Evolutionary conservation across 2,888 invertebrate genomes (phyloP), one percentile per base, ranked within the genome.

Genomic region (Tenthredo livida): DNA sequence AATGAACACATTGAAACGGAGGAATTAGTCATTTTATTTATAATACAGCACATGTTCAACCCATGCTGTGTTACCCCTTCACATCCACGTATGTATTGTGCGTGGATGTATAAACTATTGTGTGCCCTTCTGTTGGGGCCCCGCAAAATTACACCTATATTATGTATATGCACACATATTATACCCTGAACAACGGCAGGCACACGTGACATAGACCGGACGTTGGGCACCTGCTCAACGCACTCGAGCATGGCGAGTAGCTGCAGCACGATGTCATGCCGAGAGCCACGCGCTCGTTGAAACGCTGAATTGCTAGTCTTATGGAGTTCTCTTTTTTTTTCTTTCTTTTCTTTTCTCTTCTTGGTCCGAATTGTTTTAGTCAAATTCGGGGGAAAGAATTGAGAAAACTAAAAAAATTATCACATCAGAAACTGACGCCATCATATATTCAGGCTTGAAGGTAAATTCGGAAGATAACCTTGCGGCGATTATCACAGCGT

Each of bases 161-260:
- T 72, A 50, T 33, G 47, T 47, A 50, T 40, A 58, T 21, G 6
- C 12, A 29, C 7, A n/a, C 6, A 72, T 21, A 61, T 58, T 33
- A 1, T 37, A 40, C 33, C 9, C 21, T 15, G 61, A 80, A 58
- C 80, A 80, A 21, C 61, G 50, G 50, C 33, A n/a, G 50, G 33
- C 50, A 77, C 77, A 77, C 77, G 77, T 77, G 77, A 54, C 77
- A 33, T 29, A 9, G n/a, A 58, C 80, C 61, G 80, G 61, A 80
- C 37, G 58, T 80, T 21, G 80, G 80, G 80, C 80, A 80, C 80
- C 80, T 80, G 80, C 61, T 61, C 61, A 61, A 80, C n/a, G 80
- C 80, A 80, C 61, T 80, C 80, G 61, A 80, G 21, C 80, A 80
- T 80, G 47, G 17, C 80, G 58, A 77, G 54, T 29, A n/a, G n/a